phyloP scores from a whole-genome alignment of 2,888 invertebrate genomes.

The Cistogaster globosa region DNA sequence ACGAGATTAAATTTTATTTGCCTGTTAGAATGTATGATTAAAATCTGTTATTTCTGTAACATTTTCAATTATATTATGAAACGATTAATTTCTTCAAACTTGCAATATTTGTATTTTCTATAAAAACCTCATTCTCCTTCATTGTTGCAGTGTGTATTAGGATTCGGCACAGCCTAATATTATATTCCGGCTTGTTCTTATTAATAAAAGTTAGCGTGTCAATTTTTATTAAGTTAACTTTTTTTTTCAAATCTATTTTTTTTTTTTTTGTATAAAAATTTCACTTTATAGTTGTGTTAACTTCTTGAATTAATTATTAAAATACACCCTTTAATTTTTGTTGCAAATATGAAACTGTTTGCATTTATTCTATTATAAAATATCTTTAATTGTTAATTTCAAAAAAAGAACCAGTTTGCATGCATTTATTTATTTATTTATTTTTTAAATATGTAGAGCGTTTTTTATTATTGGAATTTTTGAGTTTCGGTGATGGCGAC shows the following conservation, averaged over 20 bases:
- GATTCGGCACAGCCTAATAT: background rate
- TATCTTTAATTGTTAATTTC: constrained; percentile 6
- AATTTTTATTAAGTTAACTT: constrained; percentile 24
- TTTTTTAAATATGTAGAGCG: constrained; percentile 10
- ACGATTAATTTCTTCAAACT: too few species aligned
- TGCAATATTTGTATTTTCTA: too few species aligned
- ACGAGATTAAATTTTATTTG: too few species aligned
- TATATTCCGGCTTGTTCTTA: too few species aligned
- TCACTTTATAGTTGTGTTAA: background rate
- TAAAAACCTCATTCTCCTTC: too few species aligned
- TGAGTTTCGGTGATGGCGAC: background rate
- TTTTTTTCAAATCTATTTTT: constrained; percentile 7
- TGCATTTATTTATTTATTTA: background rate
- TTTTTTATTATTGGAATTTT: constrained; percentile 7
- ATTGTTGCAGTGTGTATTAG: too few species aligned
- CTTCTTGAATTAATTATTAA: background rate
- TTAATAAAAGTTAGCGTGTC: constrained; percentile 1
- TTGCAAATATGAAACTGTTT: constrained; percentile 58
- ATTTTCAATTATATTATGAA: too few species aligned
- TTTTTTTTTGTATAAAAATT: background rate
- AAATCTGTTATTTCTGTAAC: too few species aligned
- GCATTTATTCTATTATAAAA: constrained; percentile 40
- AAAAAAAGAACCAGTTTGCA: background rate
- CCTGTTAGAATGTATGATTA: too few species aligned
- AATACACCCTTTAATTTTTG: constrained; percentile 59